Percentiles rank a stretch among this genome's conserved stretches.
phyloP scores from a whole-genome alignment of 2,888 invertebrate genomes.

The Oxytorus armatus region DNA sequence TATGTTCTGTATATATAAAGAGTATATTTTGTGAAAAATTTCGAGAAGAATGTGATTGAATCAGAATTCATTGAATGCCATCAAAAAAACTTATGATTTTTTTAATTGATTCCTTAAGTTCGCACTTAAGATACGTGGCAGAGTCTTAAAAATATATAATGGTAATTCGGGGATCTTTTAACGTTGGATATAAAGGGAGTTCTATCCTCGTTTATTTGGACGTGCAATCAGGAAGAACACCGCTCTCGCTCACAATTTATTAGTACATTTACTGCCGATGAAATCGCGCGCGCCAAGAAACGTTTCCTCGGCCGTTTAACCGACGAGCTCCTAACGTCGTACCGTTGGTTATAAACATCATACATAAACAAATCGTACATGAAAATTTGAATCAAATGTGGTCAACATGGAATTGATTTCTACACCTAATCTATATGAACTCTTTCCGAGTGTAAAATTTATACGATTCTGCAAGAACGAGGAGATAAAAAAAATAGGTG shows the following conservation, averaged over 20 bases:
- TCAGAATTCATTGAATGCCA: not conserved
- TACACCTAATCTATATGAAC: not conserved
- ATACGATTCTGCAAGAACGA: not conserved
- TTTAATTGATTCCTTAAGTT: no score
- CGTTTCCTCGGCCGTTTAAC: constrained; percentile 19
- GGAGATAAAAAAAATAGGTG: not conserved
- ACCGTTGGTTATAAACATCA: constrained; percentile 37
- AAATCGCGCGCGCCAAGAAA: constrained; percentile 49
- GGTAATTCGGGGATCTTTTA: no score
- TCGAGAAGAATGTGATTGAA: constrained; percentile 6
- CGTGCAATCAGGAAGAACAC: constrained; percentile 21
- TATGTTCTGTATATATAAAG: not conserved
- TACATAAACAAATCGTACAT: no score
- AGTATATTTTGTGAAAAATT: not conserved
- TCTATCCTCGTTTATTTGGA: not conserved
- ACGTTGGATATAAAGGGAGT: not conserved
- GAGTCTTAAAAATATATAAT: no score
- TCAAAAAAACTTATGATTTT: not conserved
- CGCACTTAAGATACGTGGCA: no score
- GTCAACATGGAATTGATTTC: not conserved
- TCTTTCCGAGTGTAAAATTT: not conserved
- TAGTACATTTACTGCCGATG: constrained; percentile 46
- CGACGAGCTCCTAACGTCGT: constrained; percentile 46
- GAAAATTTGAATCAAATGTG: not conserved
- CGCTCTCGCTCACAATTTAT: constrained; percentile 7